Percentiles rank a stretch among this genome's conserved stretches.
Conservation (phyloP, 2,797 vertebrate genomes). For the Linurgus olivaceus region DNA sequence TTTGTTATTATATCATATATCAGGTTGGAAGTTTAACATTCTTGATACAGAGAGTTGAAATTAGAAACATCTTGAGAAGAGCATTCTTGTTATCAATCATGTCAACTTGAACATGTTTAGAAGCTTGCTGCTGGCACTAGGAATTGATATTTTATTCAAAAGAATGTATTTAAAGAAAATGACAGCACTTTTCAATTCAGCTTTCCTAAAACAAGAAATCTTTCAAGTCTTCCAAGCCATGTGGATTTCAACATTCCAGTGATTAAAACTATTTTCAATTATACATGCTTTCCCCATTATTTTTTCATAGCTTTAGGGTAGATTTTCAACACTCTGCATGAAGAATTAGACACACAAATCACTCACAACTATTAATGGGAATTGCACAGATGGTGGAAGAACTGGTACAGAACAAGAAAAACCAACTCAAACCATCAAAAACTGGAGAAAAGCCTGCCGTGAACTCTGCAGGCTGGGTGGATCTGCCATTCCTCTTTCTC, state of each 20-base stretch:
- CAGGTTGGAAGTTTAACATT: conserved; percentile 54
- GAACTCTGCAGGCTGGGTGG: neutral
- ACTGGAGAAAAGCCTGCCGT: neutral
- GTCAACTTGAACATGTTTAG: conserved; percentile 74
- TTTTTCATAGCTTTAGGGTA: conserved; percentile 63
- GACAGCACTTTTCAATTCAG: conserved; percentile 71
- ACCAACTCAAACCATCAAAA: conserved; percentile 38
- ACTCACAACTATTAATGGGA: conserved; percentile 59
- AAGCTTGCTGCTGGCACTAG: conserved; percentile 72
- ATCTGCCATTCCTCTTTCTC: neutral
- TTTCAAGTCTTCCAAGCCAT: conserved; percentile 50
- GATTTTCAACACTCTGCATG: conserved; percentile 50
- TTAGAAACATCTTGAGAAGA: conserved; percentile 77
- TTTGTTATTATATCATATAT: conserved; percentile 61
- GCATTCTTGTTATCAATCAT: conserved; percentile 76
- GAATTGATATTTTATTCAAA: conserved; percentile 78
- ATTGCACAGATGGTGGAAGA: conserved; percentile 33
- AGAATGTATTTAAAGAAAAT: conserved; percentile 78
- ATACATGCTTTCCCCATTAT: conserved; percentile 60
- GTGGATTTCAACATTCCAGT: conserved; percentile 37
- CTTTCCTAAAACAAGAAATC: conserved; percentile 68
- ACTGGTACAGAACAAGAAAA: conserved; percentile 30
- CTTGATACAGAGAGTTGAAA: conserved; percentile 69
- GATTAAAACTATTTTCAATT: conserved; percentile 66
- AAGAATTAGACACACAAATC: conserved; percentile 66